Base-by-base conservation (phyloP, 2,797 vertebrate genomes). In the Mus minutoides region DNA sequence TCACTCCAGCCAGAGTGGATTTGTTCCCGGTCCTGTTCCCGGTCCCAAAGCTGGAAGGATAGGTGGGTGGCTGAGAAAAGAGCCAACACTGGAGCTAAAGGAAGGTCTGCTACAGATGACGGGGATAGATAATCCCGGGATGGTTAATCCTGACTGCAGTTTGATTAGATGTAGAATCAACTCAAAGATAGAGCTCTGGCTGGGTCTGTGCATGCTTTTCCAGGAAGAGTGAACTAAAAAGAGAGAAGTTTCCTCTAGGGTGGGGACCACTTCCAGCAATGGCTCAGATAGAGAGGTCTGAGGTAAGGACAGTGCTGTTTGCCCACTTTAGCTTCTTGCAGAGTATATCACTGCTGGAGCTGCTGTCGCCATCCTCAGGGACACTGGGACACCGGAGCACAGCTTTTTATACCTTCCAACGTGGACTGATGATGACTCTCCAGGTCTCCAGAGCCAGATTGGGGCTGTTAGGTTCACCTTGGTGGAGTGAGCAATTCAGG, bases 61-160 rank as follows among this genome's bases (percentile, higher is more conserved):
- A 1, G 71, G 34, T 22, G 2, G 31, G 0, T 1, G 46, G 43
- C 26, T 34, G 22, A 69, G 26, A 9, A 3, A 21, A 67, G 26
- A 58, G 17, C 40, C 54, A 24, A 31, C 46, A 29, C 7, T 34
- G 9, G 16, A 40, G 75, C 24, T 71, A 21, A 34, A 58, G 37
- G 10, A 6, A 4, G 11, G 24, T 40, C 56, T 40, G 0, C 2
- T 19, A 14, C 1, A 3, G 2, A 3, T 13, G 16, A 22, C 1
- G 22, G 22, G 14, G 29, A 2, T 14, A 49, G 21, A 86, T 49
- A 54, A 14, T 37, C 64, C 19, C 3, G 7, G 34, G 60, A 17
- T 85, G 43, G 83, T 21, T 49, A 67, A 49, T 46, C 43, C 43
- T 67, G 75, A 49, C 75, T 52, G 84, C 64, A 67, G 2, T 86